Base-by-base conservation (phyloP, 2,888 invertebrate species). In the Bombylius major region DNA sequence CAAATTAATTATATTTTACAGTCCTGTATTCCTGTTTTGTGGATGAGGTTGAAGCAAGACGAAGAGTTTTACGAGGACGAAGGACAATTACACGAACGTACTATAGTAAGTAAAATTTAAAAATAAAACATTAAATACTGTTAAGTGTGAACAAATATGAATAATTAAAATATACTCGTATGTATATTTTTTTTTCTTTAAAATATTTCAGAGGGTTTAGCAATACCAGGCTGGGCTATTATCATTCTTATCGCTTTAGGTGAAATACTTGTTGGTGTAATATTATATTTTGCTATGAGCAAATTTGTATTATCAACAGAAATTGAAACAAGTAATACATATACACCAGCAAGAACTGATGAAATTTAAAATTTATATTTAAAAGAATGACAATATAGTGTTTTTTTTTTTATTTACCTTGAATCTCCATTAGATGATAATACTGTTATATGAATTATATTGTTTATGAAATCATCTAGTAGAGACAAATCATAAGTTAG, bases 211-310 rank as follows among this genome's bases (percentile, higher is more conserved):
- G 87, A 73, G 71, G 82, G 83, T 52, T 80, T 80, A 54, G 79
- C 82, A 11, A 81, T 89, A 62, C 88, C 89, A 59, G 87, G 87
- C 1, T 89, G 89, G 88, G 83, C 85, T 0, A 81, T 87, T 58
- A 80, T 86, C 58, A 66, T 86, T 34, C 71, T 89, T 63, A 76
- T 85, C 23, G 87, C 83, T 32, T 69, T 87, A 12, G 80, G 79
- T 49, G 84, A 89, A 79, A 69, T 89, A 42, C 58, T 83, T 5
- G 65, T 83, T n/a, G 89, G 88, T 47, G 87, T 79, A 3, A 76
- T 83, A 8, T 67, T 88, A 0, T 89, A 85, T 65, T 73, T 80
- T 1, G 71, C 82, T 12, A 78, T 89, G 78, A 81, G 84, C 62
- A 87, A 84, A 70, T 66, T 82, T 4, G 81, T 89, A 23, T 72